These are phyloP conservation scores for Scopus umbretta DNA, from an alignment of 2,113 vertebrate species.

Conservation along the genomic window DNA sequence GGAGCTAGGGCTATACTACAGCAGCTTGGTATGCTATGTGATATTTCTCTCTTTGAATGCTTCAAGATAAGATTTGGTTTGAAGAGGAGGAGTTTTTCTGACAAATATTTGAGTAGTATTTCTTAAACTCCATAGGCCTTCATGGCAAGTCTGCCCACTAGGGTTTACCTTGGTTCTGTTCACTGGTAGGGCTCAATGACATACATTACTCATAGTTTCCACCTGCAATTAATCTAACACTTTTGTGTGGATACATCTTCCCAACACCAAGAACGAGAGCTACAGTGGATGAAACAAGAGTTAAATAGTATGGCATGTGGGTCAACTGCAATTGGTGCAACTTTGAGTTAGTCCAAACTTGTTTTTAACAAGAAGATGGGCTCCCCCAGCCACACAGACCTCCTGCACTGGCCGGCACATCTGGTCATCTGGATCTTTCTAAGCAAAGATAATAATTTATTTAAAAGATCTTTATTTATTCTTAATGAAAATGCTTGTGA, in stretches of 20 bases:
- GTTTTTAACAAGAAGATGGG: neutral
- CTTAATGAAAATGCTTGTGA: neutral
- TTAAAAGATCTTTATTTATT: conserved; percentile 29
- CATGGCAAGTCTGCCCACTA: neutral
- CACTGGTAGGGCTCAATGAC: neutral
- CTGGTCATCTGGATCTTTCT: neutral
- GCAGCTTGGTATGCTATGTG: neutral
- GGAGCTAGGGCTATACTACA: neutral
- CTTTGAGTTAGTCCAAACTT: neutral
- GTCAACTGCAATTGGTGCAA: neutral
- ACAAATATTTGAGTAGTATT: neutral
- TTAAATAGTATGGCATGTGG: neutral
- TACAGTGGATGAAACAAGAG: neutral
- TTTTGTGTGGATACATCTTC: neutral
- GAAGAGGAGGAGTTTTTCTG: neutral
- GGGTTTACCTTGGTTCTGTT: neutral
- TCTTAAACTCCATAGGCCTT: neutral
- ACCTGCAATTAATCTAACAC: neutral
- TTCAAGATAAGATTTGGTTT: neutral
- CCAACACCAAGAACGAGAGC: neutral
- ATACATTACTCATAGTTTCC: neutral
- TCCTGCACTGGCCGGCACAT: neutral
- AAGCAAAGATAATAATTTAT: neutral
- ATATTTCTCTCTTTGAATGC: neutral
- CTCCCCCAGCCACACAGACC: neutral